A percentile compares a stretch with the other conserved stretches of the same genome.
These are phyloP conservation scores for Psilanteris sp. DNA, from an alignment of 1,140 invertebrate genomes.

Conservation along the genomic window DNA sequence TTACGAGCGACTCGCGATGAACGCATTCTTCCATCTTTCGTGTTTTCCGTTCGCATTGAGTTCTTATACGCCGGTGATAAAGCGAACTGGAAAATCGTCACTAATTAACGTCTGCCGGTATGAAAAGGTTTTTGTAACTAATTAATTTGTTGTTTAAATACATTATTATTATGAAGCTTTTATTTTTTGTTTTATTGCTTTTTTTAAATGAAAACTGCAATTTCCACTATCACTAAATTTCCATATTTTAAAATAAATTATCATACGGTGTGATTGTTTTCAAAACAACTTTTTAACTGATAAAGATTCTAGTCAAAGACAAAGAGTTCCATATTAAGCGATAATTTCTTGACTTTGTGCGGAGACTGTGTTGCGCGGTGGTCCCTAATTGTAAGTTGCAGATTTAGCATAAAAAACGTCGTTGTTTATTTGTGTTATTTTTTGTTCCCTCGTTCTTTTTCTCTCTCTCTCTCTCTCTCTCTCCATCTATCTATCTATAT, in stretches of 20 bases:
- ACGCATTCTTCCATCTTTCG: too few relatives aligned
- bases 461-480: neutral
- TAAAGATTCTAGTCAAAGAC: constrained; percentile 56
- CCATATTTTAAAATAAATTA: constrained; percentile 64
- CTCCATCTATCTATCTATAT: too few relatives aligned
- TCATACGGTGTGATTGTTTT: constrained; percentile 54
- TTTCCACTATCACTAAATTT: constrained; percentile 54
- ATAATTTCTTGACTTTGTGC: constrained; percentile 52
- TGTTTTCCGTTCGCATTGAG: neutral
- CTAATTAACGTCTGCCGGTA: constrained; percentile 45
- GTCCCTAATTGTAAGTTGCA: constrained; percentile 41
- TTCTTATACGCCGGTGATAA: constrained; percentile 4
- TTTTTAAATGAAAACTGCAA: constrained; percentile 48
- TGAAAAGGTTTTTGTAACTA: constrained; percentile 39
- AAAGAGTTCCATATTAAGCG: constrained; percentile 50
- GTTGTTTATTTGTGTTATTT: too few relatives aligned
- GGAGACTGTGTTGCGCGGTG: constrained; percentile 23
- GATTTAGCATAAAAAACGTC: constrained; percentile 18
- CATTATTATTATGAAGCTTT: constrained; percentile 30
- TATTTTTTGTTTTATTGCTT: constrained; percentile 38
- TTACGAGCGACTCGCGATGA: too few relatives aligned
- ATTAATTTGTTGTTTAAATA: constrained; percentile 55
- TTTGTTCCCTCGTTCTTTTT: constrained; percentile 26
- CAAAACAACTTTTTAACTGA: constrained; percentile 60
- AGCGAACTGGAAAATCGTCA: constrained; percentile 14